Evolutionary conservation across 1,140 invertebrate genomes (phyloP), one percentile per base, ranked within the genome.

Genomic region (fruit fly (Drosophila melanogaster)): DNA sequence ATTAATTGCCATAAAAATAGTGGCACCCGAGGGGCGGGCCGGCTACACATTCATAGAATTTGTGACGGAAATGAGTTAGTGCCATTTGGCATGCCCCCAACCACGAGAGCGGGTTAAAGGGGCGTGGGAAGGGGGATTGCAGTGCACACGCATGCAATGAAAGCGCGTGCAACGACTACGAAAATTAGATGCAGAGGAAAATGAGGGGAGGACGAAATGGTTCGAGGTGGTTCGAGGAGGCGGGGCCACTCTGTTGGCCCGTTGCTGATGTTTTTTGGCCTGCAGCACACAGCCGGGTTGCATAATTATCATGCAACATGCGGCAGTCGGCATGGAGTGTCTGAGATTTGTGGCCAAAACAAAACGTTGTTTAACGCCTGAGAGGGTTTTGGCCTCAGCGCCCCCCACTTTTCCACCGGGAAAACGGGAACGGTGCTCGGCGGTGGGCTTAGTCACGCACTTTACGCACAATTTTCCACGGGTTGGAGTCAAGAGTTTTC

Each of bases 1-100:
- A 85, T 85, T 85, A 85, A 85, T 85, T 77, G 75, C 81, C 81
- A 85, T 77, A 85, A 85, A 84, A 84, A 79, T 77, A 77, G 55
- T 64, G 58, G 22, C 58, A 76, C 5, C 35, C 19, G 12, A 35
- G 46, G 49, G 57, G 22, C 17, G 47, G 57, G 57, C 17, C n/a
- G 33, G 15, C 55, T n/a, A 54, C 54, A 59, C 73, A 85, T 77
- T 85, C 81, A 77, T 85, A 75, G 83, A 87, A 87, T 86, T 75
- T 87, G 81, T 87, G 81, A 81, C 81, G 81, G 81, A 86, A 86
- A 87, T 86, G 81, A 86, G 79, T 81, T 76, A 79, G 74, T 85
- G 77, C 67, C 61, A 64, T 77, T 79, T 85, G 67, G 66, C 81
- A 74, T 66, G 67, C 73, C 77, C 51, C 43, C 49, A 61, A 43